Base-by-base conservation (phyloP, 35 echinoderm and acorn worm genomes). In the Diadema setosum region DNA sequence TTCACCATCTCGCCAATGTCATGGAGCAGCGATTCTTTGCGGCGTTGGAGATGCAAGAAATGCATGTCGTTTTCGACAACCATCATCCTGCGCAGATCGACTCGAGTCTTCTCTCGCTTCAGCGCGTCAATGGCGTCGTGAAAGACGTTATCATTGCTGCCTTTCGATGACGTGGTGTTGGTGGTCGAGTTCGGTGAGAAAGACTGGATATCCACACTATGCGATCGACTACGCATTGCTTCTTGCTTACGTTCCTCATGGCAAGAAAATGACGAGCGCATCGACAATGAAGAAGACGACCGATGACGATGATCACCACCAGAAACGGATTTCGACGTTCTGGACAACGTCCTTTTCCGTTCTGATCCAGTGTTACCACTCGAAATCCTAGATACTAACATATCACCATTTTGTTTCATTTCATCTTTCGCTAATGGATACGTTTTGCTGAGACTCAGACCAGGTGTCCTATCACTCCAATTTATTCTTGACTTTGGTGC, bases 211-310 rank as follows among this genome's bases (percentile, higher is more conserved):
- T 21, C 40, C 35, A 44, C 73, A 11, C 73, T 78, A 24, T 21
- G 33, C 5, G 73, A 42, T 24, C 73, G 73, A 7, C 36, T 14
- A 9, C 73, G 36, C 35, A 35, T 36, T 3, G 9, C 40, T 75
- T 75, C 69, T 75, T 36, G 69, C 33, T 75, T 75, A 36, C 73
- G 16, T 44, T 78, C 73, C 44, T 78, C 73, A 9, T 78, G 73
- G 21, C 73, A 78, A 39, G 73, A 78, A 36, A 78, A 78, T 41
- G 73, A 9, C 17, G 73, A 78, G 14, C 35, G 73, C 5, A 36
- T 41, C 33, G 33, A 42, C 5, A 41, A 78, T 11, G 73, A 42
- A 2, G 73, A 78, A 7, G 40, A 78, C 20, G 73, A 5, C 20
- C 73, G 73, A 14, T n/a, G n/a, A n/a, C n/a, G n/a, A n/a, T n/a